Base-by-base conservation (phyloP, 2,888 invertebrate species). In the Heteropelma amictum region DNA sequence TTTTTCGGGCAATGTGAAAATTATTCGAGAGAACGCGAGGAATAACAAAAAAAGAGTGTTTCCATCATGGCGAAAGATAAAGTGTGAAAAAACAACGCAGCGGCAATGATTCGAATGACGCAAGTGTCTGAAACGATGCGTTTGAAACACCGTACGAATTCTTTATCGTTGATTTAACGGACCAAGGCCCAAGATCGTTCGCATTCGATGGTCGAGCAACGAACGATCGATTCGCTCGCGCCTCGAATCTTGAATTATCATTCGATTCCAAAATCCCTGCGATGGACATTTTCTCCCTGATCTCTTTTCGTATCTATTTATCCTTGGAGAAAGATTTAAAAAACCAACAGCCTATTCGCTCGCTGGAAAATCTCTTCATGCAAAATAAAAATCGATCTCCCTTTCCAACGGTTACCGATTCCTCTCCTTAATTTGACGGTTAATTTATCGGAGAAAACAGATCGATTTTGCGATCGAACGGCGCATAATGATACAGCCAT, bases 141-240 rank as follows among this genome's bases (percentile, higher is more conserved):
- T 56, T 26, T 35, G 49, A 70, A 70, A 73, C 80, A 63, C 72
- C 80, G 70, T 60, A 23, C 64, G 85, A 83, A 85, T 84, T 70
- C 71, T 74, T 83, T 77, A 84, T 83, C 38, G 72, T 42, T 72
- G 75, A 77, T 81, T 82, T 76, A 64, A 64, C 65, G 47, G 28
- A 65, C 70, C 78, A 84, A 83, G 83, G 82, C 78, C 49, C 23
- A 23, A 5, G 65, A 78, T 81, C 80, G 68, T 84, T 82, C 72
- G 80, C 79, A 84, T 84, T 83, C 84, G 78, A 81, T 79, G 10
- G 75, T 58, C 76, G 69, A n/a, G n/a, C 68, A 2, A 10, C 33
- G 12, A 23, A 40, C 69, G 58, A 69, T 60, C 58, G 72, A 54
- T 67, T 64, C 69, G 21, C 74, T 64, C 58, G 65, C 14, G 38